phyloP scores from a whole-genome alignment of 2,113 vertebrate genomes.

The Ivindomyrus marchei region DNA sequence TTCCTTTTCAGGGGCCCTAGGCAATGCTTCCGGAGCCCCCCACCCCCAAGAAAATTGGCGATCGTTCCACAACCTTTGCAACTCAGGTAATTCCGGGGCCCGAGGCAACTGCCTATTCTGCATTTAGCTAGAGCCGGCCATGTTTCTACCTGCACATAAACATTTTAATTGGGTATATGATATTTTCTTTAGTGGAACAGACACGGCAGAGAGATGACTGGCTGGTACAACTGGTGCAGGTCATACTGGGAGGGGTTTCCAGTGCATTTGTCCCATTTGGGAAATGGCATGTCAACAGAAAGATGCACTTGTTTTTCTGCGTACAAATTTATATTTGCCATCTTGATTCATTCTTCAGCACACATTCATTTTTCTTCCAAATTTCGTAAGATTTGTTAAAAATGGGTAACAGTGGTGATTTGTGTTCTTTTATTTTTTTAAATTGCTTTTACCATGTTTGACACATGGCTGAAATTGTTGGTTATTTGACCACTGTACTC shows the following conservation, averaged over 20 bases:
- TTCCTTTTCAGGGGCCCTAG: not conserved
- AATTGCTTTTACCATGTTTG: not conserved
- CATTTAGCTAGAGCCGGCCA: not conserved
- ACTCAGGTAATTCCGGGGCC: not conserved
- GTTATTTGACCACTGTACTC: not conserved
- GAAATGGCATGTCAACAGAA: not conserved
- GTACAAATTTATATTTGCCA: not conserved
- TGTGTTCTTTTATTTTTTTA: not conserved
- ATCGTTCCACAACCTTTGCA: not conserved
- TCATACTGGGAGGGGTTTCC: not conserved
- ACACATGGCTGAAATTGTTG: not conserved
- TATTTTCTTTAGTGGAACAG: not conserved
- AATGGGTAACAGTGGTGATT: not conserved
- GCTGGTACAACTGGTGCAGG: not conserved
- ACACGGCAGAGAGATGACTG: not conserved
- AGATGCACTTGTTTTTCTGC: not conserved
- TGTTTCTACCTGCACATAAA: not conserved
- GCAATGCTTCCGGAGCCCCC: not conserved
- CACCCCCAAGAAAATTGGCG: not conserved
- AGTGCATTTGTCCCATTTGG: not conserved
- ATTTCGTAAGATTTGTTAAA: not conserved
- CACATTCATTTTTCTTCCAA: not conserved
- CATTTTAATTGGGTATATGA: not conserved
- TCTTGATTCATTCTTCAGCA: not conserved
- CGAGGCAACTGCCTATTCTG: not conserved